Conservation (phyloP, 1,140 invertebrate genomes). For the Atta colombica region DNA sequence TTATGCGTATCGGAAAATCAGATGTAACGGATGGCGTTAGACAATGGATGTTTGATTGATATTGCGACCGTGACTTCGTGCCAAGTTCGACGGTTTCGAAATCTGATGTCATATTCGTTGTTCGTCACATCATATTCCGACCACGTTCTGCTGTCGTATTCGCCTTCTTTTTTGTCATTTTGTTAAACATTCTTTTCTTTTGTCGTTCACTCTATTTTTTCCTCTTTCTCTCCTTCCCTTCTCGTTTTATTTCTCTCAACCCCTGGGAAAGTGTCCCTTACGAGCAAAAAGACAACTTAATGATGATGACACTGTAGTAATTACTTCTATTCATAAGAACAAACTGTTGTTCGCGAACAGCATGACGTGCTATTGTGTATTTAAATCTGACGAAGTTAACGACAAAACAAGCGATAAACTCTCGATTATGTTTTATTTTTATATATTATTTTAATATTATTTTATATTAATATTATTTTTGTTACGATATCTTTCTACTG, state of each 20-base stretch:
- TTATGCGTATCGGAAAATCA: conserved; percentile 39
- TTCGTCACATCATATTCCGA: conserved; percentile 52
- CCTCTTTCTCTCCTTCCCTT: not conserved
- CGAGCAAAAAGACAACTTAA: not conserved
- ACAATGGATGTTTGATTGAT: conserved; percentile 69
- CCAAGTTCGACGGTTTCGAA: conserved; percentile 29
- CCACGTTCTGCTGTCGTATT: conserved; percentile 31
- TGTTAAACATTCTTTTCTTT: not conserved
- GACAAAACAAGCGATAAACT: not conserved
- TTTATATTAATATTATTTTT: not conserved
- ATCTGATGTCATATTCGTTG: conserved; percentile 39
- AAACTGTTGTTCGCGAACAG: conserved; percentile 9
- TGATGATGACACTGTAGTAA: conserved; percentile 15
- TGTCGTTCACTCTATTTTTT: not conserved
- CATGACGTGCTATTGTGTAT: not conserved
- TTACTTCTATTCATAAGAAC: conserved; percentile 10
- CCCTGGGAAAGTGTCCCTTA: not conserved
- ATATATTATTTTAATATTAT: too few relatives aligned
- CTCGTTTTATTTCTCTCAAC: not conserved
- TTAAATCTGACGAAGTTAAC: not conserved
- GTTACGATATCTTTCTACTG: not conserved
- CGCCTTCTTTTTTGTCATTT: not conserved
- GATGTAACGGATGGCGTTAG: conserved; percentile 12
- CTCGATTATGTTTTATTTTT: not conserved
- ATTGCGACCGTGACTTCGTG: conserved; percentile 64